A percentile compares a stretch with the other conserved stretches of the same genome.
These are phyloP conservation scores for Boulengeromyrus knoepffleri DNA, from an alignment of 2,113 vertebrate genomes.

Conservation along the genomic window DNA sequence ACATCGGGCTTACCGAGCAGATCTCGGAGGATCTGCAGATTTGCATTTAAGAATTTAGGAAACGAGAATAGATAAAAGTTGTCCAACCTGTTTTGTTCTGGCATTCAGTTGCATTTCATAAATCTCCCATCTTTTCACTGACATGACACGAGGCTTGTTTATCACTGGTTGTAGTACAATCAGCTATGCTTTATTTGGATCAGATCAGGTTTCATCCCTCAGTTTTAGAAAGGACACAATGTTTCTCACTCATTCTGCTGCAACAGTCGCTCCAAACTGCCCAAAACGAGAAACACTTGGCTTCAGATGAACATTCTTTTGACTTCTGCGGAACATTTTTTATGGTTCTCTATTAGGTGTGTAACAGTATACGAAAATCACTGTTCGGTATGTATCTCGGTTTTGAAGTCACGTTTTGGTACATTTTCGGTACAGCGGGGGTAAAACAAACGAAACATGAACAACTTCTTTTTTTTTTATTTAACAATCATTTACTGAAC, in stretches of 20 bases:
- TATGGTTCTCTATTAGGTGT: not conserved
- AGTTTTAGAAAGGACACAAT: not conserved
- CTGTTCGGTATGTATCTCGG: too few relatives aligned
- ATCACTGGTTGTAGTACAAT: not conserved
- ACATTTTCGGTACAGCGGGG: too few relatives aligned
- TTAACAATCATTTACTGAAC: too few relatives aligned
- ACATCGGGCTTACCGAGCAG: not conserved
- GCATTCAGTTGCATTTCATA: not conserved
- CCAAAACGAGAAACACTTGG: not conserved
- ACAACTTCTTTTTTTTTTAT: too few relatives aligned
- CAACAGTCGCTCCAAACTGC: not conserved
- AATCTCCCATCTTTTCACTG: not conserved
- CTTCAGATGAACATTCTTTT: not conserved
- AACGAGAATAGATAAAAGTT: not conserved
- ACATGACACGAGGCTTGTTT: not conserved
- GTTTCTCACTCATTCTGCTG: not conserved
- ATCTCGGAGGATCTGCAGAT: not conserved
- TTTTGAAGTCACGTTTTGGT: too few relatives aligned
- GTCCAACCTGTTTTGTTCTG: not conserved
- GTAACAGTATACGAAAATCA: too few relatives aligned
- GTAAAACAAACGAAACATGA: too few relatives aligned
- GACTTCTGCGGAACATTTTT: not conserved
- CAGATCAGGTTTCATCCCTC: not conserved
- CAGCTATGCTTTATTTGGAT: not conserved
- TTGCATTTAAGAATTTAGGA: not conserved